These are phyloP conservation scores for Sarcophaga peregrina DNA, from an alignment of 1,140 invertebrate species.

Conservation along the genomic window DNA sequence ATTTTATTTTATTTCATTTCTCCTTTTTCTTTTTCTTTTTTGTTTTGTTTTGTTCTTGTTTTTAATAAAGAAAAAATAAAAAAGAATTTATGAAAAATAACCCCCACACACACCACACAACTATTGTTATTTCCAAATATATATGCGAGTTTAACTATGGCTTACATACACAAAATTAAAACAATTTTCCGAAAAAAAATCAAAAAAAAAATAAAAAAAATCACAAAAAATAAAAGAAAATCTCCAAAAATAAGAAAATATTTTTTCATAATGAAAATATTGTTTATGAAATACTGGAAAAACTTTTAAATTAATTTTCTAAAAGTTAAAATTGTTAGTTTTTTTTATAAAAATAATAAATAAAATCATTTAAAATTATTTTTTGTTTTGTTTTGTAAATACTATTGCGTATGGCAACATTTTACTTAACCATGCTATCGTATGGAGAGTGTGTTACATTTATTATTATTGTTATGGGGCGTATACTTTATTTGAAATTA, in stretches of 20 bases:
- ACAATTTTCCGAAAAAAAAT: neutral
- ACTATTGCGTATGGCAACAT: too few relatives aligned
- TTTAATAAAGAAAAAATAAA: neutral
- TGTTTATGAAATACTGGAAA: neutral
- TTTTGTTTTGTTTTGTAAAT: neutral
- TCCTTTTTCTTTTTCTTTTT: neutral
- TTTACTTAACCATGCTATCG: too few relatives aligned
- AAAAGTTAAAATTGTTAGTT: slow-evolving; percentile 4
- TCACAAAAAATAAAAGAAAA: neutral
- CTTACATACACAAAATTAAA: neutral
- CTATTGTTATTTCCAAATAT: neutral
- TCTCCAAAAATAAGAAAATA: neutral
- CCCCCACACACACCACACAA: neutral
- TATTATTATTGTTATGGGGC: too few relatives aligned
- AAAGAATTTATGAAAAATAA: slow-evolving; percentile 15
- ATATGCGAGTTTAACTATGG: neutral
- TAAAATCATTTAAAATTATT: neutral
- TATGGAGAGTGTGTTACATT: too few relatives aligned
- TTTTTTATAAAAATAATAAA: neutral
- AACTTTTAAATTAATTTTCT: slow-evolving; percentile 22
- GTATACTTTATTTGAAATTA: too few relatives aligned
- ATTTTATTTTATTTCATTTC: slow-evolving; percentile 14
- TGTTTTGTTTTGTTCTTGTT: neutral
- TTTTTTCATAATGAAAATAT: neutral
- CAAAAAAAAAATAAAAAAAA: neutral